Evolutionary conservation across 2,888 invertebrate species (phyloP), one percentile per base, ranked within the genome.

Genomic region (Eupithecia exiguata): DNA sequence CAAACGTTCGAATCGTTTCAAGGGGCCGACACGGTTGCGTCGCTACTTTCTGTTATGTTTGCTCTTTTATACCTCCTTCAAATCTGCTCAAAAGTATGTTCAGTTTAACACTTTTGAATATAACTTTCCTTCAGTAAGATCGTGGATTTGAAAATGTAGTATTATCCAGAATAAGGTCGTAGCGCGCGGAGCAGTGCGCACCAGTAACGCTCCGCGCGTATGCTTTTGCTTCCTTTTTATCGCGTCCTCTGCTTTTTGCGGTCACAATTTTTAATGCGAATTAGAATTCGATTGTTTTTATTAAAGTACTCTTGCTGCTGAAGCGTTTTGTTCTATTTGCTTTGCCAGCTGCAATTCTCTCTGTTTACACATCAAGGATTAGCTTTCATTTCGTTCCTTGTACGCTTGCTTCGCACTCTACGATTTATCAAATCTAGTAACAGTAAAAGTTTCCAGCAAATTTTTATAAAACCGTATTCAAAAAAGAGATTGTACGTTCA

Each of bases 181-280:
- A 36, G 49, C 66, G 70, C 78, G 70, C 77, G 73, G 67, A 68
- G 77, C 77, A 68, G 70, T 68, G 63, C 69, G 79, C 66, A 71
- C 74, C 71, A 78, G 79, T 78, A 78, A 79, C 78, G 78, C 77
- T 77, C 69, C 53, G 76, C 76, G 77, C 79, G 76, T 77, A 71
- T 70, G 65, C 65, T 69, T 74, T 78, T 77, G 74, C 76, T 77
- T 53, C 68, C 49, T 76, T 79, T 78, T 79, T 77, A 73, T 75
- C 71, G 70, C 74, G 67, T 74, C 61, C 74, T 73, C 62, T 70
- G 73, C 74, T 71, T 79, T 78, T 75, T 78, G 77, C 76, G 76
- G 72, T 76, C 77, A 67, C 74, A 76, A 71, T 74, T 78, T 78
- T 79, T 77, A 81, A 78, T 79, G 76, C 77, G 79, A 79, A 77